Evolutionary conservation across 2,113 vertebrate species (phyloP), one percentile per base, ranked within the genome.

Genomic region (Cavia aperea): DNA sequence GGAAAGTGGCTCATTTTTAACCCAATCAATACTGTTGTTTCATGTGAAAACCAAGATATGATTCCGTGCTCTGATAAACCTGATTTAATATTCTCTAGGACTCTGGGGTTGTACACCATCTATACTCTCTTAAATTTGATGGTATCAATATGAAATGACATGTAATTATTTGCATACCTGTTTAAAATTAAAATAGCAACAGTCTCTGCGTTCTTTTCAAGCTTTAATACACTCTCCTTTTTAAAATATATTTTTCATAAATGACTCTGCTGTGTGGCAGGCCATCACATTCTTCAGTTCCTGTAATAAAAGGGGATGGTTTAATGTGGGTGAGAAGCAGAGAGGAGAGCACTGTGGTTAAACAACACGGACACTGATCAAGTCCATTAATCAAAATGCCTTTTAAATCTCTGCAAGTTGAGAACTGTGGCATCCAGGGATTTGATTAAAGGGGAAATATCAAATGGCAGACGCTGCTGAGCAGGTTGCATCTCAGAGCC

Each of bases 381-480:
- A 89, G 43, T 89, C 95, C 92, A 93, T 97, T 96, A 95, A 97
- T 96, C 95, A 96, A 93, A 91, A 49, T 88, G 89, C 78, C 91
- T 94, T 90, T 96, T 95, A 95, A 92, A 89, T 92, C 88, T 90
- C 90, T 81, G n/a, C 24, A n/a, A 86, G 86, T 92, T 73, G 92
- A 93, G 90, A 90, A 94, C 54, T 75, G 85, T 87, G 94, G 81
- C 79, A 91, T 92, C 90, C 83, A 95, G 93, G 92, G 90, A 93
- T 94, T 95, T 97, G 92, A 97, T 95, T 97, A 96, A 97, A 95
- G 88, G 95, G 60, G 60, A 82, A 95, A 90, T 89, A 78, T 88
- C 95, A 96, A 96, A 88, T 81, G 96, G 81, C 82, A 93, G 85
- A 18, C 81, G 78, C 75, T 78, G 75, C 83, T 58, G 75, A 73